A percentile compares a stretch with the other conserved stretches of the same genome.
These are phyloP conservation scores for Drosophila tristis DNA, from an alignment of 1,140 invertebrate genomes.

Conservation along the genomic window DNA sequence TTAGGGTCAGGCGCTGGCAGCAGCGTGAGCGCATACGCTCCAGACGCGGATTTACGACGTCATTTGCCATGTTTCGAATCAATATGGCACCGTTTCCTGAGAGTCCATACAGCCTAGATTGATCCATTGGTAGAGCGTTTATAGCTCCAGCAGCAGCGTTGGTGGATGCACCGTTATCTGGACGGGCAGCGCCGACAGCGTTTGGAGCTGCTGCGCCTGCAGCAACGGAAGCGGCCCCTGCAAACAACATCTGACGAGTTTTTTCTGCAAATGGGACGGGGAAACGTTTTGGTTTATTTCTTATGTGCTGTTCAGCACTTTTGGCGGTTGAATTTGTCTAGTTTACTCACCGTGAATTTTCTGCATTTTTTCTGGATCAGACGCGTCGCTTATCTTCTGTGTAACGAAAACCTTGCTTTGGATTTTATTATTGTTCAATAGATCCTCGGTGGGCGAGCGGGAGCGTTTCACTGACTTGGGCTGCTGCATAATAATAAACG, in stretches of 20 bases:
- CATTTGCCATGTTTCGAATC: constrained; percentile 45
- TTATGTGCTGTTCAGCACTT: background rate
- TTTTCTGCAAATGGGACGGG: background rate
- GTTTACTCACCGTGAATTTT: constrained; percentile 60
- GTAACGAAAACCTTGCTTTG: constrained; percentile 67
- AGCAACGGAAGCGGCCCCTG: background rate
- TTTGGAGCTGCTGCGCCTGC: background rate
- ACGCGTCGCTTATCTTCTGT: constrained; percentile 58
- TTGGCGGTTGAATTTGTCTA: background rate
- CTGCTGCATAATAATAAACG: constrained; percentile 36
- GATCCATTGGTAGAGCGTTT: constrained; percentile 12
- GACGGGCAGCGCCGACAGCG: background rate
- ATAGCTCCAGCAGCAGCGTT: background rate
- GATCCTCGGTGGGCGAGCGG: constrained; percentile 58
- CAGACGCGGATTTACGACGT: constrained; percentile 45
- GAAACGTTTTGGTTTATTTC: too few relatives aligned
- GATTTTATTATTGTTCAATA: constrained; percentile 52
- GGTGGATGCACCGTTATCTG: too few relatives aligned
- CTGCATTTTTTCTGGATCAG: constrained; percentile 64
- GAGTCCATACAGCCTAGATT: constrained; percentile 32
- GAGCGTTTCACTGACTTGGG: constrained; percentile 46
- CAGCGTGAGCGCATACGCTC: constrained; percentile 49
- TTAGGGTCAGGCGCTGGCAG: constrained; percentile 54
- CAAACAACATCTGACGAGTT: too few relatives aligned
- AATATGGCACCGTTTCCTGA: constrained; percentile 54